Percentiles rank a stretch among this genome's conserved stretches.
Conservation (phyloP, 2,113 vertebrate species). For the Paramormyrops kingsleyae region DNA sequence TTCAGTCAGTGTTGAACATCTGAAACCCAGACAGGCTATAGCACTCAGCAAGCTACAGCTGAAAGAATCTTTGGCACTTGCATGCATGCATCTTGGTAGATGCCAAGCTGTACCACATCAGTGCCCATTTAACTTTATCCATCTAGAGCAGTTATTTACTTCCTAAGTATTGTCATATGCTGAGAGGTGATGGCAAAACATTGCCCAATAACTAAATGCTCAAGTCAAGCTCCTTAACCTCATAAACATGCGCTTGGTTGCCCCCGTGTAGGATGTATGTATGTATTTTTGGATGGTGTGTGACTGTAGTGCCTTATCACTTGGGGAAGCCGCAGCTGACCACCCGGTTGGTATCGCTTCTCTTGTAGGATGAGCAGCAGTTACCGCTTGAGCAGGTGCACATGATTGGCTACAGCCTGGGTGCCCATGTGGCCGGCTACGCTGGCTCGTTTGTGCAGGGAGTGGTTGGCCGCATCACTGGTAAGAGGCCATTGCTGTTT, state of each 20-base stretch:
- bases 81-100: not conserved
- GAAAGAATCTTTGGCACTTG: not conserved
- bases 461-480: conserved; percentile 84
- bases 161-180: not conserved
- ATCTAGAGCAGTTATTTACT: not conserved
- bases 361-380: conserved; percentile 63
- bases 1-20: not conserved
- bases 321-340: conserved; percentile 27
- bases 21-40: not conserved
- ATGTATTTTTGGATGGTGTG: not conserved
- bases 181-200: not conserved
- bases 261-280: not conserved
- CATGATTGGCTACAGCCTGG: conserved; percentile 92
- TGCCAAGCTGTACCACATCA: not conserved
- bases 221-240: not conserved
- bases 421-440: conserved; percentile 88
- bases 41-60: not conserved
- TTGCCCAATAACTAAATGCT: not conserved
- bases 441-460: conserved; percentile 75
- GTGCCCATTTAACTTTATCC: not conserved
- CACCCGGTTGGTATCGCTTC: not conserved
- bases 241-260: not conserved
- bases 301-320: not conserved
- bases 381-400: conserved; percentile 75
- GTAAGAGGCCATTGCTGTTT: conserved; percentile 44